Percentiles rank a stretch among this genome's conserved stretches.
These are phyloP conservation scores for Drosophila willistoni DNA, from an alignment of 1,140 invertebrate genomes.

Conservation along the genomic window DNA sequence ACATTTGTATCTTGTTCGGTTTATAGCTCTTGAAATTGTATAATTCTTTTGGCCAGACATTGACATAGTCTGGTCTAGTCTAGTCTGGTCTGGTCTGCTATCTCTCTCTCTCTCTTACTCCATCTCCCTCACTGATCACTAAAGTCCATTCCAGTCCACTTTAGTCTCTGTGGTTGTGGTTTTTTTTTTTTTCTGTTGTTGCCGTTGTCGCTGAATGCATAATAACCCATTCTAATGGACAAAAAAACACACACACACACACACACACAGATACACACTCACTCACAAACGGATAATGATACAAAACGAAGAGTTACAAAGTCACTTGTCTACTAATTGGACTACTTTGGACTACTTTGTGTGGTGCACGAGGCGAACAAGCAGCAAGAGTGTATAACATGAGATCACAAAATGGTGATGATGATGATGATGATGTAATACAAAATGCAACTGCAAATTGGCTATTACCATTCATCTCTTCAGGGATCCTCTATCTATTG, in stretches of 20 bases:
- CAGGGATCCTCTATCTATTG: background rate
- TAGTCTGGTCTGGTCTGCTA: background rate
- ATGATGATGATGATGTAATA: slow-evolving; percentile 6
- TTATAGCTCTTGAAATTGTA: slow-evolving; percentile 42
- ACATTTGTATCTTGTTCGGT: slow-evolving; percentile 35
- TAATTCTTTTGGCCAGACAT: slow-evolving; percentile 65
- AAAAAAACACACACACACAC: background rate
- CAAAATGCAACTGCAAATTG: slow-evolving; percentile 10
- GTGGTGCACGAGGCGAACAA: slow-evolving; percentile 5
- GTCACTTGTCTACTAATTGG: slow-evolving; percentile 42
- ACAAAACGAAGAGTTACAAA: slow-evolving; percentile 10
- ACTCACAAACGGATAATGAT: slow-evolving; percentile 3
- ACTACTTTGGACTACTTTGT: slow-evolving; percentile 41
- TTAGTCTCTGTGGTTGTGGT: background rate
- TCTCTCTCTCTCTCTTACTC: too few species aligned
- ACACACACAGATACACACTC: too few species aligned
- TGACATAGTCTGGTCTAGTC: slow-evolving; percentile 39
- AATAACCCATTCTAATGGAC: slow-evolving; percentile 57
- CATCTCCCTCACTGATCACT: background rate
- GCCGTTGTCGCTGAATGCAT: slow-evolving; percentile 36
- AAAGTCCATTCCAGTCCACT: background rate
- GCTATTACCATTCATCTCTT: background rate
- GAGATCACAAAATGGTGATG: background rate
- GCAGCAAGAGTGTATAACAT: background rate
- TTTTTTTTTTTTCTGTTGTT: background rate